These are phyloP conservation scores for Osmerus mordax DNA, from an alignment of 2,113 vertebrate genomes.

Conservation along the genomic window DNA sequence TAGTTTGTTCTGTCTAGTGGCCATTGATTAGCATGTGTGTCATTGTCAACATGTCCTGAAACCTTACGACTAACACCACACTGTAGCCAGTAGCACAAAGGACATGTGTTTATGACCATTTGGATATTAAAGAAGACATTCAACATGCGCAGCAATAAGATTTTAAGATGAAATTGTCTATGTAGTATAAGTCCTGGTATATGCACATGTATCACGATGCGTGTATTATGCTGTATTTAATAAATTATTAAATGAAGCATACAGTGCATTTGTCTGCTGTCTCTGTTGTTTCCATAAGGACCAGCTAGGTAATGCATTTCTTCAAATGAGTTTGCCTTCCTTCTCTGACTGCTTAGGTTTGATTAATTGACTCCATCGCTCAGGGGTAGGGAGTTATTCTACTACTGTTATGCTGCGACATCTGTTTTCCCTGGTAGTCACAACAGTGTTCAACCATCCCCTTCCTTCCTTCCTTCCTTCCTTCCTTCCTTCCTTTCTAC, in stretches of 20 bases:
- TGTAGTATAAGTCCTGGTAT: conserved; percentile 54
- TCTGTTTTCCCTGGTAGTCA: neutral
- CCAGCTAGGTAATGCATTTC: conserved; percentile 24
- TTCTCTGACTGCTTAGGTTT: neutral
- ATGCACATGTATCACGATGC: conserved; percentile 58
- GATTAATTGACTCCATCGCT: neutral
- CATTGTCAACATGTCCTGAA: conserved; percentile 48
- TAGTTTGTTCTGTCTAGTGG: conserved; percentile 46
- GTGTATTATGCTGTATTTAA: conserved; percentile 72
- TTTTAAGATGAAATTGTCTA: conserved; percentile 55
- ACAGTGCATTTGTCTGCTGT: conserved; percentile 24
- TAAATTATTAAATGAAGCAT: conserved; percentile 64
- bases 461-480: neutral
- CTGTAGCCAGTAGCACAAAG: conserved; percentile 63
- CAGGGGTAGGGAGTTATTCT: too few relatives aligned
- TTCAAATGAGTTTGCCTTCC: conserved; percentile 2
- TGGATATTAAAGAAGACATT: conserved; percentile 38
- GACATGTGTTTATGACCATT: conserved; percentile 45
- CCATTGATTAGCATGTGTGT: conserved; percentile 55
- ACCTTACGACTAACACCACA: conserved; percentile 39
- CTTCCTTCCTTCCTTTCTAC: too few relatives aligned
- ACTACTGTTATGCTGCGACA: neutral
- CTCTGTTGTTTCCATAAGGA: conserved; percentile 1
- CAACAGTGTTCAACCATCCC: neutral
- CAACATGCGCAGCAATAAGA: conserved; percentile 67